Percentiles rank a stretch among this genome's conserved stretches.
Conservation (phyloP, 2,113 vertebrate genomes). For the Apteryx mantelli region DNA sequence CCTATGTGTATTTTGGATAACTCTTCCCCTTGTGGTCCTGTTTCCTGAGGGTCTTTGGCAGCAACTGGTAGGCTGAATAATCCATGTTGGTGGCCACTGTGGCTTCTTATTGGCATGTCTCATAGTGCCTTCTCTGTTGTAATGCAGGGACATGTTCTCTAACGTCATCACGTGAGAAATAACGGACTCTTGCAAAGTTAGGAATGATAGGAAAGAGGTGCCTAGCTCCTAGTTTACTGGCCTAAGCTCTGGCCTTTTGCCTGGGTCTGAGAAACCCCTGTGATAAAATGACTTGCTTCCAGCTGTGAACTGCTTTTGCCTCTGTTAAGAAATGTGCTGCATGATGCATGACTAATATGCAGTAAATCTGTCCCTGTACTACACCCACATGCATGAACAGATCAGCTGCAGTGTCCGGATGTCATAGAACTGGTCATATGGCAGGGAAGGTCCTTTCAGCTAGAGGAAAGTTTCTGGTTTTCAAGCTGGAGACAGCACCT, state of each 20-base stretch:
- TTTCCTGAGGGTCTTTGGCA: neutral
- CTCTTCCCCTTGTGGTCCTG: neutral
- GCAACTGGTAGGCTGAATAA: neutral
- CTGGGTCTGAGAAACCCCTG: conserved; percentile 17
- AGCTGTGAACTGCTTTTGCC: conserved; percentile 36
- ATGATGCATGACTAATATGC: conserved; percentile 31
- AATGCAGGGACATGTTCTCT: neutral
- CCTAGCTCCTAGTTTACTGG: conserved; percentile 17
- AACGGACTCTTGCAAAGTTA: neutral
- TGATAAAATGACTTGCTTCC: conserved; percentile 41
- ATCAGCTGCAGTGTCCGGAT: conserved; percentile 47
- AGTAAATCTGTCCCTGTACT: conserved; percentile 51
- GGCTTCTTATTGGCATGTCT: neutral
- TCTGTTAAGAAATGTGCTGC: conserved; percentile 32
- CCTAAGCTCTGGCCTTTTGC: conserved; percentile 16
- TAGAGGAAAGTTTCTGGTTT: neutral
- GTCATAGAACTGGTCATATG: conserved; percentile 16
- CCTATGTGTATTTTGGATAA: fast-evolving
- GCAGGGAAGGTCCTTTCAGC: neutral
- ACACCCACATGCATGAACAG: conserved; percentile 57
- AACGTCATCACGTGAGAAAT: neutral
- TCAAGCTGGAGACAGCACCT: neutral
- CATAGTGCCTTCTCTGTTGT: neutral
- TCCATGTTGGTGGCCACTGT: neutral
- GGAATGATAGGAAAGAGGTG: neutral